Evolutionary conservation across 2,113 vertebrate species (phyloP).

Genomic region (Budorcas taxicolor): DNA sequence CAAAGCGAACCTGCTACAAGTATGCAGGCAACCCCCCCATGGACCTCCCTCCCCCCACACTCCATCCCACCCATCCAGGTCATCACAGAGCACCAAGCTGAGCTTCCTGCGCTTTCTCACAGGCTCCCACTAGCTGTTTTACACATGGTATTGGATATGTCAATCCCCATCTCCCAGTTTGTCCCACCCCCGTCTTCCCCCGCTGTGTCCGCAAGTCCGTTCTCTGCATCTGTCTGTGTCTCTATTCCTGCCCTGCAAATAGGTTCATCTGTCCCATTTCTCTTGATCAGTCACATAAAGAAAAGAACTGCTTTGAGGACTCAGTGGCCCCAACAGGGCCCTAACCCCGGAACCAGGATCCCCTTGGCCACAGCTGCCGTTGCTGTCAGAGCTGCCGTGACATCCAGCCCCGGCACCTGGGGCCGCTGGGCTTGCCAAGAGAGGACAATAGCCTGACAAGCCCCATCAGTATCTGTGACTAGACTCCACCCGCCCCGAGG

Average conservation of each 20-base stretch:
- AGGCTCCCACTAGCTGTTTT: not conserved
- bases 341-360: not conserved
- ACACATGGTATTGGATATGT: not conserved
- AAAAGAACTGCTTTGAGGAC: not conserved
- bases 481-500: no score
- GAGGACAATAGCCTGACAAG: not conserved
- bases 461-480: not conserved
- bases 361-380: not conserved
- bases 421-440: fast-evolving
- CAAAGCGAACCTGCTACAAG: not conserved
- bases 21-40: fast-evolving
- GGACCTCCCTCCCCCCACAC: not conserved
- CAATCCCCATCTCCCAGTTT: not conserved
- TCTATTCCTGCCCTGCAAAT: not conserved
- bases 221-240: not conserved
- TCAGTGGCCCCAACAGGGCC: not conserved
- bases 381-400: not conserved
- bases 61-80: not conserved
- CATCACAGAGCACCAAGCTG: not conserved
- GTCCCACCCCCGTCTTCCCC: not conserved
- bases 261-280: not conserved
- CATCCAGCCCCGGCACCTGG: not conserved
- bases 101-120: not conserved
- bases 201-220: not conserved
- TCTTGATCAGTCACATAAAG: not conserved